A percentile compares a stretch with the other conserved stretches of the same genome.
Conservation (phyloP, 2,888 invertebrate species). For the Phania funesta region DNA sequence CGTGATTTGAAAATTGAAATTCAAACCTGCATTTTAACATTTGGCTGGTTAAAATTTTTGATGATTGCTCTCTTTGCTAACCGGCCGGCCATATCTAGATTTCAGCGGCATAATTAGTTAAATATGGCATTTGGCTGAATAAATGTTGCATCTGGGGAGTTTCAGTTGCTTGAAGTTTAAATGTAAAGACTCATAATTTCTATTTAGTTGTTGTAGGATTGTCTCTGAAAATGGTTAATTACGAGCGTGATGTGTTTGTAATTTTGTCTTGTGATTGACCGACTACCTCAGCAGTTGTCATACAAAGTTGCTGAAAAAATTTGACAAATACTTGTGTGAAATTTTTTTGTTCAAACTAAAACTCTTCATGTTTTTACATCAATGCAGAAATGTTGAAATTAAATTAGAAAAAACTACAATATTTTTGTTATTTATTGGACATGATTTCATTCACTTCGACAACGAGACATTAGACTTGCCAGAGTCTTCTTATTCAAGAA, state of each 20-base stretch:
- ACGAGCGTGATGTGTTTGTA: conserved; percentile 40
- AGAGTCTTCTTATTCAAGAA: too few species aligned
- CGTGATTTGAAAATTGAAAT: conserved; percentile 62
- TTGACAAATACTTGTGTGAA: not conserved
- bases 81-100: conserved; percentile 42
- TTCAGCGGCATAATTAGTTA: conserved; percentile 52
- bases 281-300: not conserved
- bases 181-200: conserved; percentile 17
- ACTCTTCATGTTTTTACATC: too few species aligned
- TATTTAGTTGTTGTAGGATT: conserved; percentile 27
- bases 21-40: not conserved
- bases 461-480: too few species aligned
- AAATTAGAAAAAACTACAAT: too few species aligned
- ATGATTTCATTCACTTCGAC: too few species aligned
- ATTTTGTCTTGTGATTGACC: conserved; percentile 3
- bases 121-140: conserved; percentile 53
- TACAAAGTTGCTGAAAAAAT: not conserved
- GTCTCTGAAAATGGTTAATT: conserved; percentile 52
- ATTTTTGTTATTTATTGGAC: too few species aligned
- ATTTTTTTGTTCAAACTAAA: not conserved
- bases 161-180: not conserved
- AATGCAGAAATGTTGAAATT: too few species aligned
- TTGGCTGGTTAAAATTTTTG: conserved; percentile 5
- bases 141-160: conserved; percentile 38
- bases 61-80: not conserved